phyloP scores from a whole-genome alignment of 2,888 invertebrate species.

The Stramonita haemastoma region DNA sequence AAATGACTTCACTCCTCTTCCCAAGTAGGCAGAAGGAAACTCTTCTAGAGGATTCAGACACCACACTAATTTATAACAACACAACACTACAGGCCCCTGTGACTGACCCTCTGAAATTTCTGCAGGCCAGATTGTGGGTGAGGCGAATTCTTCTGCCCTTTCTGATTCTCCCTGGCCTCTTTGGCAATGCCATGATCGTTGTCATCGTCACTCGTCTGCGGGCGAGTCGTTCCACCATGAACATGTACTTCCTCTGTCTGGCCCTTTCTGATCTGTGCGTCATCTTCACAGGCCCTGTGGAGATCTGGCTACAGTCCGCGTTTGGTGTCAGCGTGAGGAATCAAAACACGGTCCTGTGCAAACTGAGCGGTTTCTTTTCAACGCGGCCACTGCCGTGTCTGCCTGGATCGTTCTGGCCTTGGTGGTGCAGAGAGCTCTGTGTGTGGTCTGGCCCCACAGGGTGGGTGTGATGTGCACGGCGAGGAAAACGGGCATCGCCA shows the following conservation, averaged over 20 bases:
- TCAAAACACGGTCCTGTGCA: background rate
- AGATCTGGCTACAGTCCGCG: background rate
- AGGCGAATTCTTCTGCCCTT: background rate
- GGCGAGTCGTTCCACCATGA: background rate
- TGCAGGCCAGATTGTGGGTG: too few relatives aligned
- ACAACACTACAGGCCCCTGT: too few relatives aligned
- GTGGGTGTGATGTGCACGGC: background rate
- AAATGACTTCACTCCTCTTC: too few relatives aligned
- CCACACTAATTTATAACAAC: too few relatives aligned
- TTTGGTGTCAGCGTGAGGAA: background rate
- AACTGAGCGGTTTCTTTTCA: background rate
- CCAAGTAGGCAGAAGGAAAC: too few relatives aligned
- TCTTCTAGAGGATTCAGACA: too few relatives aligned
- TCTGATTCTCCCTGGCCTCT: background rate
- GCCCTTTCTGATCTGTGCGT: background rate
- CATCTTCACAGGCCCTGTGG: background rate
- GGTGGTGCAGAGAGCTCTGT: background rate
- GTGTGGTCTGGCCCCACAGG: conserved; percentile 9
- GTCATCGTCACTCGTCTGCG: background rate
- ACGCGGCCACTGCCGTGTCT: background rate
- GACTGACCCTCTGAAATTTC: too few relatives aligned
- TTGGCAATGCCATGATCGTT: background rate
- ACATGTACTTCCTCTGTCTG: background rate
- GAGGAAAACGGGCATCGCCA: background rate
- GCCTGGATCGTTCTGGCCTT: background rate